Evolutionary conservation across 2,113 vertebrate genomes (phyloP).

Genomic region (Myiozetetes cayanensis): DNA sequence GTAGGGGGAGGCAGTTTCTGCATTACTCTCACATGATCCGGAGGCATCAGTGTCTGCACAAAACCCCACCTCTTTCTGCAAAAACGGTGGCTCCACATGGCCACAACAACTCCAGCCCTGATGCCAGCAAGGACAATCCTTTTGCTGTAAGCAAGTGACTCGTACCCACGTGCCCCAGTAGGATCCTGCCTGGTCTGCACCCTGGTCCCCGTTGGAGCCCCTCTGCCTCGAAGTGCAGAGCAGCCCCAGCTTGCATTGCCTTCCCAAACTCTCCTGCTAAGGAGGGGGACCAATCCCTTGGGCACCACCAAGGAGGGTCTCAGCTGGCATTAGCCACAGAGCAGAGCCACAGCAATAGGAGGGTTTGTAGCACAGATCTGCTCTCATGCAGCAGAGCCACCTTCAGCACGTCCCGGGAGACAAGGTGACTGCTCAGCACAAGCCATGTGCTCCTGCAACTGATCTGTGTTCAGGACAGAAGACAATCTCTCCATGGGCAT

Average conservation of each 20-base stretch:
- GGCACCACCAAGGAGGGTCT: fast-evolving
- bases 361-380: not conserved
- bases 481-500: not conserved
- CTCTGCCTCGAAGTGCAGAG: fast-evolving
- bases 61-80: not conserved
- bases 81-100: fast-evolving
- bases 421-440: not conserved
- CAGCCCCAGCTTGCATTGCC: not conserved
- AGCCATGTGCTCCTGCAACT: not conserved
- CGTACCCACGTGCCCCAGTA: fast-evolving
- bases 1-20: fast-evolving
- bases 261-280: fast-evolving
- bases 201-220: fast-evolving
- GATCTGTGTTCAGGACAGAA: not conserved
- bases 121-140: not conserved
- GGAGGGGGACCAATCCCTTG: not conserved
- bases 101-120: fast-evolving
- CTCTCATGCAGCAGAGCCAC: not conserved
- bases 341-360: not conserved
- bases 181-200: not conserved
- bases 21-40: fast-evolving
- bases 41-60: fast-evolving
- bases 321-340: not conserved
- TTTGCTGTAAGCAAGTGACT: not conserved
- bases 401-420: not conserved